Conservation (phyloP, 2,888 invertebrate genomes). For the Empis stercorea region DNA sequence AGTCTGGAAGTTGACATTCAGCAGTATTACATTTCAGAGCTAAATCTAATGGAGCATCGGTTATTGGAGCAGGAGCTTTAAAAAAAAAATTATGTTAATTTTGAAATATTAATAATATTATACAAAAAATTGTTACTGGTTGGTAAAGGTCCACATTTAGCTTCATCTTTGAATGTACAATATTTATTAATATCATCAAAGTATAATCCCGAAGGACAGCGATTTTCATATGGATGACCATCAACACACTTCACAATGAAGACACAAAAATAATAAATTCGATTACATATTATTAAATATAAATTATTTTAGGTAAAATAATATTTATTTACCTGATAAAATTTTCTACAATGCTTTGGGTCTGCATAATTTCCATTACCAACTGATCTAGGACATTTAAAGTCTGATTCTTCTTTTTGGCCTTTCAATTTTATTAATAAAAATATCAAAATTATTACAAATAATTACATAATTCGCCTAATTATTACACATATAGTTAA, state of each 20-base stretch:
- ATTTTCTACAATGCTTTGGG: slow-evolving; percentile 73
- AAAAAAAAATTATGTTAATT: slow-evolving; percentile 15
- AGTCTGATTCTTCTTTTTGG: slow-evolving; percentile 43
- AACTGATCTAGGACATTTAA: slow-evolving; percentile 64
- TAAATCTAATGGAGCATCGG: slow-evolving; percentile 67
- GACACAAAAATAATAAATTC: no score
- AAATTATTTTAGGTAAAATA: no score
- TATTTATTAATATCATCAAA: slow-evolving; percentile 83
- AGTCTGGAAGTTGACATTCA: slow-evolving; percentile 71
- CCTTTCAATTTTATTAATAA: no score
- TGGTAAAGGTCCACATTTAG: slow-evolving; percentile 78
- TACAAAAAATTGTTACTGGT: slow-evolving; percentile 66
- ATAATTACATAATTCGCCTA: no score
- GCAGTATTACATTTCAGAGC: slow-evolving; percentile 65
- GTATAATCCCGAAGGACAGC: slow-evolving; percentile 79
- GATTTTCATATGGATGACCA: slow-evolving; percentile 72
- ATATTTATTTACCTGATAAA: slow-evolving; percentile 89
- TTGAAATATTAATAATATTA: no score
- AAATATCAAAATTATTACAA: no score
- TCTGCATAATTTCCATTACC: slow-evolving; percentile 85
- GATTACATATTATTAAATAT: no score
- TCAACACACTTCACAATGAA: slow-evolving; percentile 68
- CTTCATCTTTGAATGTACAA: slow-evolving; percentile 82
- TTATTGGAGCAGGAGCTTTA: slow-evolving; percentile 66
- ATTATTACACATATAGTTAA: no score